Evolutionary conservation across 2,113 vertebrate species (phyloP), one percentile per base, ranked within the genome.

Genomic region (Dasypus novemcinctus): DNA sequence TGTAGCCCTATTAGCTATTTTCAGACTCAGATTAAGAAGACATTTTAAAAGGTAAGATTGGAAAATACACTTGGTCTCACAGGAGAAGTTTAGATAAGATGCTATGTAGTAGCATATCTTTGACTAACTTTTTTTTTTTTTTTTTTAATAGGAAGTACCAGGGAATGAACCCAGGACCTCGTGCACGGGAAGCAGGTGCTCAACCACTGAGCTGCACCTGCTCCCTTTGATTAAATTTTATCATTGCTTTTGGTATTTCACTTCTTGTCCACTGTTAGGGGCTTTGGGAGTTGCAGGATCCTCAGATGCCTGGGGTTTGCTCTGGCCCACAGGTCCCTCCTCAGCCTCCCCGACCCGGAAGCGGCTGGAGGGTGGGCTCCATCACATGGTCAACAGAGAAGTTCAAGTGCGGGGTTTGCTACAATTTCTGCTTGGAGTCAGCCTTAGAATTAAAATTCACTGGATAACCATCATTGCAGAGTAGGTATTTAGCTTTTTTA

Each of bases 141-240:
- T 88, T 54, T 49, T 49, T 49, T 49, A 10, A 49, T 49, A 49
- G 46, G 46, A 49, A 9, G 46, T 9, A 49, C 46, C 8, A 11
- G 46, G 46, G 8, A 49, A 10, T 9, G 46, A 49, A 49, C n/a
- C n/a, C n/a, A n/a, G n/a, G n/a, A n/a, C 46, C 46, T 49, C 46
- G 43, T 46, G 9, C 43, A 49, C 11, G 11, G 46, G 46, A 49
- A 49, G 5, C 46, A 49, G 46, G 46, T 9, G 46, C 8, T 49
- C 46, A 49, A 49, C 46, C 46, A 49, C 46, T 49, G 46, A 49
- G 46, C 46, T 9, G 1, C 46, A 49, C 46, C 46, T 11, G 11
- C 46, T 49, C 46, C 46, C 85, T 91, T 41, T 74, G 69, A 91
- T 95, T 87, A 95, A 91, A 79, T 94, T 91, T 88, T 61, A 88